A percentile compares a stretch with the other conserved stretches of the same genome.
Conservation (phyloP, 2,797 vertebrate species). For the Pitangus sulphuratus region DNA sequence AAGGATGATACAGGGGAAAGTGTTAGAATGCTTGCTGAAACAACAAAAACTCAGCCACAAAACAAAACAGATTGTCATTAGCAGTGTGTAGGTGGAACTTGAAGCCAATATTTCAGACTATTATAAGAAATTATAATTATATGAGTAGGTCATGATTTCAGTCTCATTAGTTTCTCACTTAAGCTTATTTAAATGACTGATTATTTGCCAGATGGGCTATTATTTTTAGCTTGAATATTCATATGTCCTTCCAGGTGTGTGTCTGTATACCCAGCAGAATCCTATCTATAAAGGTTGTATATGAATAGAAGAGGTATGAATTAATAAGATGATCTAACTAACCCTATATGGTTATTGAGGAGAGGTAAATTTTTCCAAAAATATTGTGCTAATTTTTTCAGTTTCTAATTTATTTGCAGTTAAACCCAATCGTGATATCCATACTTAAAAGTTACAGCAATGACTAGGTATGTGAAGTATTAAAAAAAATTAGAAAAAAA, state of each 20-base stretch:
- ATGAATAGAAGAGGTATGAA: background rate
- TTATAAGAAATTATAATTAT: background rate
- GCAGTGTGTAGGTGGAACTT: background rate
- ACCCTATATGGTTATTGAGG: background rate
- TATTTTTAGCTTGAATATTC: constrained; percentile 17
- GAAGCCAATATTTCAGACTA: background rate
- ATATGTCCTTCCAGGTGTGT: background rate
- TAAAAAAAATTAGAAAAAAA: background rate
- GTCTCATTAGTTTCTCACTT: constrained; percentile 15
- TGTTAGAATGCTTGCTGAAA: background rate
- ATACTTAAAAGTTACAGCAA: background rate
- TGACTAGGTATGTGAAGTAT: background rate
- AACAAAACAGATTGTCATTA: background rate
- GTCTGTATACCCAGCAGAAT: background rate
- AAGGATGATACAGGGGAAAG: background rate
- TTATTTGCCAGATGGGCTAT: background rate
- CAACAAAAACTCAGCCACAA: background rate
- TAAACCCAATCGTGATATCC: background rate
- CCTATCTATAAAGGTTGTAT: background rate
- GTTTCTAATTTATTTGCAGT: background rate
- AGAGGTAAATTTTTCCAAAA: background rate
- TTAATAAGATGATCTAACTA: background rate
- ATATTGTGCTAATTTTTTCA: background rate
- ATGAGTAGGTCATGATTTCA: background rate
- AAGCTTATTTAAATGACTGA: background rate